Evolutionary conservation across 1,140 invertebrate species (phyloP), one percentile per base, ranked within the genome.

Genomic region (Lanistes nyassanus): DNA sequence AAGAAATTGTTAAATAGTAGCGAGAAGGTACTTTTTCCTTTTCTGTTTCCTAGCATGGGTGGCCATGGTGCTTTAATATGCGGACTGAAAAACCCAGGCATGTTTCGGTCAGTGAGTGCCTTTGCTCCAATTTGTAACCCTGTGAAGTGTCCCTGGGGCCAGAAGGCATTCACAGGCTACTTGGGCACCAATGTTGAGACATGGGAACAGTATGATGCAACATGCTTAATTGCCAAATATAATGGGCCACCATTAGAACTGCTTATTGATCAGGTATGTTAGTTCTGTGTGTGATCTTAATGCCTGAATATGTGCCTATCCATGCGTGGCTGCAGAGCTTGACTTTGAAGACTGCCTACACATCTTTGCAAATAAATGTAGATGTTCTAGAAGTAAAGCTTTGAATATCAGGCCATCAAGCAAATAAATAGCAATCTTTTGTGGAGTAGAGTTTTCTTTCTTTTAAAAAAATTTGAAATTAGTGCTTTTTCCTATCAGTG

Each of bases 101-200:
- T 94, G 75, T 99, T 96, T 88, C 92, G 93, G 80, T 94, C 94
- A 55, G 96, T 98, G 0, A 98, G 97, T 76, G 96, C 96, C n/a
- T 99, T 99, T 92, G 93, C 98, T 31, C 97, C 98, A 0, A 99
- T 99, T 84, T 93, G 93, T 68, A 97, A 99, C 90, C 97, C 98
- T 0, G 92, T 90, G 21, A 90, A 93, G 56, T 94, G 94, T 83
- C 92, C 92, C 5, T 99, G 97, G 97, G 97, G 97, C 1, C 90
- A 93, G 58, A 91, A 91, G 47, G 95, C 95, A 16, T 95, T 99
- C 76, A 90, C 88, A 75, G 95, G 94, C 9, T 99, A 99, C 87
- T 90, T 99, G 29, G 96, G 97, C 65, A 89, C 79, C 21, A 84
- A 93, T 82, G 83, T 91, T 77, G 87, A 90, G 9, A 87, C 90